phyloP scores from a whole-genome alignment of 1,140 invertebrate genomes.

The Drosophila pandora region DNA sequence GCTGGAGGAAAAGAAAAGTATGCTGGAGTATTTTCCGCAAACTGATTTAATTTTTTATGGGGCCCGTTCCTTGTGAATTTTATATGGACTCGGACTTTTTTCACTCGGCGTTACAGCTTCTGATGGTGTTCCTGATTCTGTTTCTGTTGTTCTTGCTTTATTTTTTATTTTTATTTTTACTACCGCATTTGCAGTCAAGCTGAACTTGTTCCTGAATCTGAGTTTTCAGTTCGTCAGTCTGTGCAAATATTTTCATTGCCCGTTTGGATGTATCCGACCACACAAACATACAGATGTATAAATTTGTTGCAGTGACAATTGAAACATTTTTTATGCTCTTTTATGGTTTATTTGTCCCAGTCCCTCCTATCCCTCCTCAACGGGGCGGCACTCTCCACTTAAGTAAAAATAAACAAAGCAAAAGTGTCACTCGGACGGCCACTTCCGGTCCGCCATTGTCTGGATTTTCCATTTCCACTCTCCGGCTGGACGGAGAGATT shows the following conservation, averaged over 20 bases:
- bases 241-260: constrained; percentile 65
- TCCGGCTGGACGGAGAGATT: no score
- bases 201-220: constrained; percentile 57
- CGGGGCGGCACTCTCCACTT: constrained; percentile 53
- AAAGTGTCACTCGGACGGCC: constrained; percentile 25
- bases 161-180: constrained; percentile 34
- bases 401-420: constrained; percentile 73
- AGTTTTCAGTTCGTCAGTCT: constrained; percentile 55
- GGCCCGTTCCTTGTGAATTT: constrained; percentile 64
- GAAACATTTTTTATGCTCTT: constrained; percentile 78
- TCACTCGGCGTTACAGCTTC: constrained; percentile 4
- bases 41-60: constrained; percentile 80
- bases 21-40: constrained; percentile 75
- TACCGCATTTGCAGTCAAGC: neutral
- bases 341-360: constrained; percentile 70
- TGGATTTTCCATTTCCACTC: no score
- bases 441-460: constrained; percentile 30
- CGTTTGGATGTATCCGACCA: constrained; percentile 38
- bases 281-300: constrained; percentile 11
- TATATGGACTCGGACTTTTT: constrained; percentile 51
- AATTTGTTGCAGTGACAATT: constrained; percentile 71
- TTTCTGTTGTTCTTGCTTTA: constrained; percentile 35
- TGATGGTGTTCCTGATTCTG: constrained; percentile 19
- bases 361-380: constrained; percentile 14
- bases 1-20: constrained; percentile 48